Base-by-base conservation (phyloP, 2,113 vertebrate genomes). In the Aptenodytes patagonicus region DNA sequence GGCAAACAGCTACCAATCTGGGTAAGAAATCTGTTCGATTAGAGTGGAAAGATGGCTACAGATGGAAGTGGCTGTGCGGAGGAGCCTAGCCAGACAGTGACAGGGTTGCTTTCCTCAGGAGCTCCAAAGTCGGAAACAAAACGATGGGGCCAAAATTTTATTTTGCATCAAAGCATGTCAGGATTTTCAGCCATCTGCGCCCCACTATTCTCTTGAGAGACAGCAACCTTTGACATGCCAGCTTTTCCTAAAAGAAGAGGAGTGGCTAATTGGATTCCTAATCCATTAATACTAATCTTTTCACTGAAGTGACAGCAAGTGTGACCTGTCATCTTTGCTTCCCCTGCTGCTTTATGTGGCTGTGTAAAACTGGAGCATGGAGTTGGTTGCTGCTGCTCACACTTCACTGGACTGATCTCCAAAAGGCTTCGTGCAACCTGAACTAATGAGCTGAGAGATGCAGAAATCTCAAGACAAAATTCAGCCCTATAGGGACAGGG, bases 1-100 rank as follows among this genome's bases (percentile, higher is more conserved):
- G 91, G 88, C 98, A 98, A 97, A 96, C 95, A 96, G 97, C 92
- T 69, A 87, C 83, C 96, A 98, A 87, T 97, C 97, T 98, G 98
- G 95, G 52, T 81, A 40, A 66, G 95, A 98, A 98, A 97, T 98
- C 98, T 98, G 98, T 95, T 97, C 8, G 6, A 49, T 94, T 80
- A 73, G 70, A 79, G 31, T 17, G 80, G 96, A 96, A 92, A 96
- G 93, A 97, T 87, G 89, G 90, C 78, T 96, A 94, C 95, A 97
- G 96, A 96, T 95, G 97, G 97, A 95, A 89, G 89, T 22, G 88
- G 94, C 85, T 88, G 93, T 28, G 78, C 2, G 18, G 73, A 69
- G 51, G 60, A 96, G 78, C 61, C 81, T 81, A 83, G 93, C 89
- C 96, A 95, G 81, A 7, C 46, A 89, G 55, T 78, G 87, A 93